These are phyloP conservation scores for Drosophila nasuta DNA, from an alignment of 1,140 invertebrate genomes.

Conservation along the genomic window DNA sequence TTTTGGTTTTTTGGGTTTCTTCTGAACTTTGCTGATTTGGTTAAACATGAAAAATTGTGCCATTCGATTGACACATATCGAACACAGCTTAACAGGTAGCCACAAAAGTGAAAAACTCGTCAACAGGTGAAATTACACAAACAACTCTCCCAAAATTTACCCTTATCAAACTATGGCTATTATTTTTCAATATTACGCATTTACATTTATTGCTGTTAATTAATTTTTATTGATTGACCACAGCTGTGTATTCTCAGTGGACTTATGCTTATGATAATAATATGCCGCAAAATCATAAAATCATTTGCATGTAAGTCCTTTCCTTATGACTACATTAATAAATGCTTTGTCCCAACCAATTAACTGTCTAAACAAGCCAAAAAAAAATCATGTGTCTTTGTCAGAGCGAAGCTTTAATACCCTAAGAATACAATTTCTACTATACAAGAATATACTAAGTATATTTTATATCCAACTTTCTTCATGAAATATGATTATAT, in stretches of 20 bases:
- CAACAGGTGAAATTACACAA: constrained; percentile 24
- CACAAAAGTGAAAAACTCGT: neutral
- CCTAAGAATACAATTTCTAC: neutral
- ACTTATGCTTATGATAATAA: constrained; percentile 17
- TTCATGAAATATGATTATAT: no score
- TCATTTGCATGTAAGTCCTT: constrained; percentile 48
- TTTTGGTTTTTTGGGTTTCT: constrained; percentile 16
- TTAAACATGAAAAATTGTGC: constrained; percentile 64
- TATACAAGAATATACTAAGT: no score
- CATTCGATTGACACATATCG: constrained; percentile 73
- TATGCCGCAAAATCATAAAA: constrained; percentile 37
- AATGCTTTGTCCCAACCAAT: constrained; percentile 25
- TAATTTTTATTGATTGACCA: constrained; percentile 14
- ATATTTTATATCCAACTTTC: no score
- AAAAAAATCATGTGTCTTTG: neutral
- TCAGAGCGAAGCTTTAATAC: constrained; percentile 1
- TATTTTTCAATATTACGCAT: neutral
- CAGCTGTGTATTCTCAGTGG: constrained; percentile 19
- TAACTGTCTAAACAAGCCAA: constrained; percentile 30
- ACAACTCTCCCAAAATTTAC: neutral
- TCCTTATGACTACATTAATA: neutral
- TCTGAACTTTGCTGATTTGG: constrained; percentile 60
- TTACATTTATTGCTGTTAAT: neutral
- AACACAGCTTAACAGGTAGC: constrained; percentile 26
- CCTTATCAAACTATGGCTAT: constrained; percentile 8